Evolutionary conservation across 2,113 vertebrate genomes (phyloP).

Genomic region (Neolamprologus cancellatus): DNA sequence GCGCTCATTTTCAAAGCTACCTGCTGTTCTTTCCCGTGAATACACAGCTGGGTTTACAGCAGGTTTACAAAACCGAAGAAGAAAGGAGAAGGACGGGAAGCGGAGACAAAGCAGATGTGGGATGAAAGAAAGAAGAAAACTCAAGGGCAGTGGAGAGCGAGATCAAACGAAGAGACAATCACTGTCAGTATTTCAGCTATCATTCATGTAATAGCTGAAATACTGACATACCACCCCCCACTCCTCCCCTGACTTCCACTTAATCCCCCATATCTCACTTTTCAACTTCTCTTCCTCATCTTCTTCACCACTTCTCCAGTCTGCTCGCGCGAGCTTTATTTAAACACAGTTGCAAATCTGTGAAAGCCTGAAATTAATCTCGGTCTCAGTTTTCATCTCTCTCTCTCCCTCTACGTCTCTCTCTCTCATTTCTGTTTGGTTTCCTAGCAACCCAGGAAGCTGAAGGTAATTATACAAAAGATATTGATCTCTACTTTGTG

Average conservation of each 20-base stretch:
- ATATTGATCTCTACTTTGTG: constrained; percentile 47
- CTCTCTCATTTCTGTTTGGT: constrained; percentile 22
- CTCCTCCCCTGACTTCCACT: neutral
- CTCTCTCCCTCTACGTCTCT: neutral
- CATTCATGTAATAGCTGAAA: neutral
- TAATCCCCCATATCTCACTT: neutral
- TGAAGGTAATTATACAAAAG: constrained; percentile 49
- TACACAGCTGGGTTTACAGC: neutral
- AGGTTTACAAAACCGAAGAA: neutral
- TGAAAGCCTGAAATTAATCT: constrained; percentile 4
- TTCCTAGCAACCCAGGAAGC: constrained; percentile 61
- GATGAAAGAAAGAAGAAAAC: neutral
- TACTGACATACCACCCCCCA: neutral
- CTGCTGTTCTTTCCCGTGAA: neutral
- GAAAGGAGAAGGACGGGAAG: neutral
- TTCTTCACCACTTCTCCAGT: neutral
- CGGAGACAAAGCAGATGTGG: neutral
- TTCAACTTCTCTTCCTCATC: neutral
- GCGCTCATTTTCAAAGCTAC: neutral
- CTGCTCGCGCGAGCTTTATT: neutral
- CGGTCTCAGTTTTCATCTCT: neutral
- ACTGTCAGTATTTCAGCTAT: constrained; percentile 30
- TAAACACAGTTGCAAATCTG: neutral
- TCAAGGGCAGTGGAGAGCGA: neutral
- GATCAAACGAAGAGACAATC: neutral